Conservation (phyloP, 2,797 vertebrate genomes). For the Lindbergichthys nudifrons region DNA sequence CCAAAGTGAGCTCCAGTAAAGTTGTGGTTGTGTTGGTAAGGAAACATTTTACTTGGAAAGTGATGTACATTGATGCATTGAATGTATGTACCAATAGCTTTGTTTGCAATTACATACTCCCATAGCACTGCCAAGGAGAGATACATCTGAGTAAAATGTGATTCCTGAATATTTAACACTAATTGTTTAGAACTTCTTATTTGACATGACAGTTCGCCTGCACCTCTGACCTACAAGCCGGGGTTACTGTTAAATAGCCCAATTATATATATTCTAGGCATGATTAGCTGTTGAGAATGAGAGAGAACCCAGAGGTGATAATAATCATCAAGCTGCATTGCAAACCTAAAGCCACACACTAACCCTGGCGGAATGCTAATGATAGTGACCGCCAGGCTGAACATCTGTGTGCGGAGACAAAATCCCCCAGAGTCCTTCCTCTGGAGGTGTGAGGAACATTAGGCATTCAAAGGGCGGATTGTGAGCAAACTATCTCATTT, state of each 20-base stretch:
- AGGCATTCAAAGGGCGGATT: conserved; percentile 65
- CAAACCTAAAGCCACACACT: conserved; percentile 58
- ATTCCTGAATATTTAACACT: not conserved
- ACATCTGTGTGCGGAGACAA: conserved; percentile 81
- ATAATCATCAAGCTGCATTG: conserved; percentile 66
- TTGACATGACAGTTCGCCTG: not conserved
- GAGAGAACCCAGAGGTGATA: conserved; percentile 67
- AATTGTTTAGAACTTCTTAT: not conserved
- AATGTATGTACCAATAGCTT: not conserved
- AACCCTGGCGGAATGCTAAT: conserved; percentile 82
- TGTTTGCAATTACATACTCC: not conserved
- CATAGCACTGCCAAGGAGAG: not conserved
- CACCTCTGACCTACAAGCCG: conserved; percentile 20
- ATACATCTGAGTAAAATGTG: not conserved
- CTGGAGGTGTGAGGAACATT: conserved; percentile 76
- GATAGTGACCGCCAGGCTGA: conserved; percentile 79
- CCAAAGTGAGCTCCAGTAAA: not conserved
- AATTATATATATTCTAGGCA: conserved; percentile 28
- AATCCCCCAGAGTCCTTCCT: conserved; percentile 57
- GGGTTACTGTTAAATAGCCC: conserved; percentile 24
- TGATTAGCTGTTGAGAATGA: conserved; percentile 60
- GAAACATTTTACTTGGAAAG: not conserved
- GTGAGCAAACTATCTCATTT: conserved; percentile 82
- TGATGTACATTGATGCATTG: not conserved
- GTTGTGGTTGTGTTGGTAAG: not conserved